Conservation (phyloP, 2,797 vertebrate genomes). For the Dicrostonyx torquatus region DNA sequence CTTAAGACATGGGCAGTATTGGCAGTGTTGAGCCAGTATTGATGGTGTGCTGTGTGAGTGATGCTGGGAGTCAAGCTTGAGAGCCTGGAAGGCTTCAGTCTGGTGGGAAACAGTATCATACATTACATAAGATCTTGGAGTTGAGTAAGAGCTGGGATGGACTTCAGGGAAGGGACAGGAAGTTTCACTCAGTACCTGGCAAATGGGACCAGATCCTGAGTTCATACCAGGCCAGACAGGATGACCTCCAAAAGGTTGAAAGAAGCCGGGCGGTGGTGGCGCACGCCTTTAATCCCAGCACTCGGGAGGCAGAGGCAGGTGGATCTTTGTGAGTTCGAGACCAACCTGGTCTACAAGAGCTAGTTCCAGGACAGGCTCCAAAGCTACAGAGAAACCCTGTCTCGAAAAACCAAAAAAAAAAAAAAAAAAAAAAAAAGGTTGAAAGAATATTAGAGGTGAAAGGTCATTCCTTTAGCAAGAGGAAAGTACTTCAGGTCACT, state of each 20-base stretch:
- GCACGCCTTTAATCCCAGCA: too few species aligned
- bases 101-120: neutral
- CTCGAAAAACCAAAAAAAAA: too few species aligned
- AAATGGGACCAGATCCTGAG: neutral
- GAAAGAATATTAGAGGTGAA: neutral
- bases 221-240: neutral
- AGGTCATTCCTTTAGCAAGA: neutral
- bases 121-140: neutral
- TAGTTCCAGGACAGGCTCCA: too few species aligned
- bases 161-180: neutral
- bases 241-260: neutral
- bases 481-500: neutral
- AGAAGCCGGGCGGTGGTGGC: too few species aligned
- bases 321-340: too few species aligned
- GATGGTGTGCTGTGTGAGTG: neutral
- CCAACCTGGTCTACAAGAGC: too few species aligned
- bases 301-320: too few species aligned
- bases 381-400: too few species aligned
- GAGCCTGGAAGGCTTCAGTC: neutral
- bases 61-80: neutral
- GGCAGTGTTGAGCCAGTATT: neutral
- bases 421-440: too few species aligned
- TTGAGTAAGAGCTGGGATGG: neutral
- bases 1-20: neutral
- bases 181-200: neutral